A percentile compares a stretch with the other conserved stretches of the same genome.
These are phyloP conservation scores for Chinchilla lanigera DNA, from an alignment of 2,113 vertebrate species.

Conservation along the genomic window DNA sequence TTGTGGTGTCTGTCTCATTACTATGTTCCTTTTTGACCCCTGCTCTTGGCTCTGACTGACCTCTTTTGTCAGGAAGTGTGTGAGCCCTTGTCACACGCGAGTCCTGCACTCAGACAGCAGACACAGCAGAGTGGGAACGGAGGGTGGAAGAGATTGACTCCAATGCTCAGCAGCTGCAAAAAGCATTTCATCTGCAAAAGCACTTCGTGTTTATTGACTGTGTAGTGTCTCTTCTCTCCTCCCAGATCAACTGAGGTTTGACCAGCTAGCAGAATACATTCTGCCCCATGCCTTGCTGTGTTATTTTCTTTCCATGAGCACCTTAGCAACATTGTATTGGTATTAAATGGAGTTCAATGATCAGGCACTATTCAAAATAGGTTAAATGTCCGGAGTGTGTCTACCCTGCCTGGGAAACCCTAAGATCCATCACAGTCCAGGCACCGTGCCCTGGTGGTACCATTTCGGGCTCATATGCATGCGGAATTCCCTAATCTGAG, in stretches of 20 bases:
- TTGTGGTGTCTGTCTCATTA: background rate
- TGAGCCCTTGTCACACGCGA: background rate
- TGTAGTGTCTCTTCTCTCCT: fast-evolving
- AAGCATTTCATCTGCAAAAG: too few relatives aligned
- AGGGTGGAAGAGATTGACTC: background rate
- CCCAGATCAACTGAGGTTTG: background rate
- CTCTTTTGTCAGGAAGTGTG: background rate
- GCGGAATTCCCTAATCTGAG: background rate
- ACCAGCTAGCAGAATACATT: fast-evolving
- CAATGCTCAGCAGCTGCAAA: too few relatives aligned
- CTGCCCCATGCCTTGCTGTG: background rate
- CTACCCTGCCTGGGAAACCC: background rate
- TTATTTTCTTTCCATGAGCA: background rate
- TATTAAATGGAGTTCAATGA: background rate
- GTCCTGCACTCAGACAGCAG: too few relatives aligned
- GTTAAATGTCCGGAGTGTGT: background rate
- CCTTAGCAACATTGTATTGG: background rate
- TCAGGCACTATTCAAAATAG: background rate
- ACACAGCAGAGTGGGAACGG: background rate
- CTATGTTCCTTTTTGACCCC: background rate
- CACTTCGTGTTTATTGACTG: background rate
- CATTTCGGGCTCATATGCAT: background rate
- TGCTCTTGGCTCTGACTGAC: background rate
- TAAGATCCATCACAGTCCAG: fast-evolving
- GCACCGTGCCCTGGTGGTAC: fast-evolving